A percentile compares a stretch with the other conserved stretches of the same genome.
These are phyloP conservation scores for Diceros bicornis DNA, from an alignment of 2,797 vertebrate genomes.

Conservation along the genomic window DNA sequence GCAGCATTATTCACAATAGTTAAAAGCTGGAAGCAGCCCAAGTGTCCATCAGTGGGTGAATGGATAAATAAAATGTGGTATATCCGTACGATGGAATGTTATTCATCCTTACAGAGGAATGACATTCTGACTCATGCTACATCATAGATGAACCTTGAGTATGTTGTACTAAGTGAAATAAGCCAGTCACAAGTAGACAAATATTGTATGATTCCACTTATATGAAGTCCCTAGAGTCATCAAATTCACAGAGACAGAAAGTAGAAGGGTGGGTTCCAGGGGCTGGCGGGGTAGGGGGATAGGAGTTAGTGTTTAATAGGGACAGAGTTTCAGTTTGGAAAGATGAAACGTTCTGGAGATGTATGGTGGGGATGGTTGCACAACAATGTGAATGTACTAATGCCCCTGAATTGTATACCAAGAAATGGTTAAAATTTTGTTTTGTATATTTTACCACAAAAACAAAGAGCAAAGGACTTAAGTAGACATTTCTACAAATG, in stretches of 20 bases:
- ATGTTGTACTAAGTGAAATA: neutral
- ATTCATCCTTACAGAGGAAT: neutral
- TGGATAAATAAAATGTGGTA: neutral
- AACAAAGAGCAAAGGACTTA: neutral
- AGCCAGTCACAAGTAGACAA: neutral
- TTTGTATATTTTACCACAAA: neutral
- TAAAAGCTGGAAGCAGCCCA: neutral
- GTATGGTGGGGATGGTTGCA: neutral
- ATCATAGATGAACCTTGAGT: neutral
- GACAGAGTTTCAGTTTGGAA: neutral
- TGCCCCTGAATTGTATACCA: neutral
- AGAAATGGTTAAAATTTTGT: neutral
- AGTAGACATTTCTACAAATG: neutral
- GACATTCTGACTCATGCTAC: fast-evolving
- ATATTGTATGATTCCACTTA: no score
- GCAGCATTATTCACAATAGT: fast-evolving
- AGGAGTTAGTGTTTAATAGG: no score
- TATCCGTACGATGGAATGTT: neutral
- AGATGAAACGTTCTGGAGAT: neutral
- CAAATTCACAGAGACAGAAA: neutral
- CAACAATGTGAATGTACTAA: no score
- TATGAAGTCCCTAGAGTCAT: no score
- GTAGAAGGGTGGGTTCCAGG: no score
- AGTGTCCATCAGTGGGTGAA: fast-evolving
- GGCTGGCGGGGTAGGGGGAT: no score